A percentile compares a stretch with the other conserved stretches of the same genome.
Evolutionary conservation across 2,113 vertebrate genomes (phyloP).

Genomic region (Mandrillus leucophaeus): DNA sequence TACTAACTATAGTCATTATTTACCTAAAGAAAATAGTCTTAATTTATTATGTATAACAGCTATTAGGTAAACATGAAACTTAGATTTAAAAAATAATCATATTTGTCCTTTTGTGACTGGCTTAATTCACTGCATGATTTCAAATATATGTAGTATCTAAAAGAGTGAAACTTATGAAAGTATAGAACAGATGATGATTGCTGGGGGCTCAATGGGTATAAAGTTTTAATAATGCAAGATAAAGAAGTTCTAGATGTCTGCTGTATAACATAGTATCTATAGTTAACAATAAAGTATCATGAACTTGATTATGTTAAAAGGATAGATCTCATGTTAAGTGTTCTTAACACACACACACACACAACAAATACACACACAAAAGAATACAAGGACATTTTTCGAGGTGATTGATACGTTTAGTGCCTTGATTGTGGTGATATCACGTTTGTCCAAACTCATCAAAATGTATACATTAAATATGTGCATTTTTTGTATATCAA

Average conservation of each 20-base stretch:
- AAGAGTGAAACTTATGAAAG: background rate
- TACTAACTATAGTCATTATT: background rate
- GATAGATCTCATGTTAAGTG: background rate
- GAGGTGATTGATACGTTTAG: background rate
- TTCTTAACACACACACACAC: background rate
- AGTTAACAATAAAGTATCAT: background rate
- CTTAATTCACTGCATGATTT: background rate
- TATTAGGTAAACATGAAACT: background rate
- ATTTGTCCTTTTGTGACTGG: background rate
- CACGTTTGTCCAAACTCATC: background rate
- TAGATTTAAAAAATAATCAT: background rate
- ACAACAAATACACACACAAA: background rate
- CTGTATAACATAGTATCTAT: background rate
- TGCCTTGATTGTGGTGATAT: background rate
- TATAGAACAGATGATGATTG: background rate
- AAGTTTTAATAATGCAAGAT: background rate
- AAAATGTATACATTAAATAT: background rate
- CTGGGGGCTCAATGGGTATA: background rate
- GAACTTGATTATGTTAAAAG: background rate
- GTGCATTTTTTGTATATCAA: background rate
- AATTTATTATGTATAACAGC: background rate
- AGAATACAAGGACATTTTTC: background rate
- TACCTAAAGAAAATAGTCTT: background rate
- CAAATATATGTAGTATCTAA: background rate
- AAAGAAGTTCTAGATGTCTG: background rate